Evolutionary conservation across 1,140 invertebrate species (phyloP), one percentile per base, ranked within the genome.

Genomic region (Drosophila malerkotliana): DNA sequence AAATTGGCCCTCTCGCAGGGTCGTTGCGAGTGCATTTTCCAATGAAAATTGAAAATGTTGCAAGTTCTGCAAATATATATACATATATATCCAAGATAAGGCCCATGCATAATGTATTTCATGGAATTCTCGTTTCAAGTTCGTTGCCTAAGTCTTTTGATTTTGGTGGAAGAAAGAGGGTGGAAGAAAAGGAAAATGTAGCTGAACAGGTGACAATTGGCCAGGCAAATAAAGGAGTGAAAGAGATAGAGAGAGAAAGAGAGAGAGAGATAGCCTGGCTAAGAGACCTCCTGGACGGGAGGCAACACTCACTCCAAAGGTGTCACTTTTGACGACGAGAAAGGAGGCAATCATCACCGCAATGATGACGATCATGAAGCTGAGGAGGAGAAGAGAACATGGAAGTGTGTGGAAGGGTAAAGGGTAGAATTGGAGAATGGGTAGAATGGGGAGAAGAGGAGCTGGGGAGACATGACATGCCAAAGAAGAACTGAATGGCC

Each of bases 21-120:
- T 30, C 52, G 21, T 15, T 34, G 21, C n/a, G 55, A 32, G 30
- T 73, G 72, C 58, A 57, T 64, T 77, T 81, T 68, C 68, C 51
- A 54, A 55, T 73, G 59, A 69, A 69, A 75, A 64, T 64, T 51
- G 57, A 63, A 78, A 79, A 74, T 77, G 63, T 60, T 34, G 41
- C 61, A 72, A 66, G 48, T 69, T 75, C 30, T 60, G 62, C 45
- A 44, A 34, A 51, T 26, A 51, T 10, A 18, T 18, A 49, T 14
- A 45, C 37, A 1, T 28, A 28, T 28, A 5, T 24, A 10, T 15
- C 24, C 45, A 10, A n/a, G 39, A 26, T 39, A 67, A 45, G 63
- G 47, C 44, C 47, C 18, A 67, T 67, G 47, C 60, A 64, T 64
- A 64, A 64, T 61, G 44, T 24, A n/a, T 67, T 72, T 52, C 54